Evolutionary conservation across 2,113 vertebrate genomes (phyloP).

Genomic region (Tragelaphus strepsiceros): DNA sequence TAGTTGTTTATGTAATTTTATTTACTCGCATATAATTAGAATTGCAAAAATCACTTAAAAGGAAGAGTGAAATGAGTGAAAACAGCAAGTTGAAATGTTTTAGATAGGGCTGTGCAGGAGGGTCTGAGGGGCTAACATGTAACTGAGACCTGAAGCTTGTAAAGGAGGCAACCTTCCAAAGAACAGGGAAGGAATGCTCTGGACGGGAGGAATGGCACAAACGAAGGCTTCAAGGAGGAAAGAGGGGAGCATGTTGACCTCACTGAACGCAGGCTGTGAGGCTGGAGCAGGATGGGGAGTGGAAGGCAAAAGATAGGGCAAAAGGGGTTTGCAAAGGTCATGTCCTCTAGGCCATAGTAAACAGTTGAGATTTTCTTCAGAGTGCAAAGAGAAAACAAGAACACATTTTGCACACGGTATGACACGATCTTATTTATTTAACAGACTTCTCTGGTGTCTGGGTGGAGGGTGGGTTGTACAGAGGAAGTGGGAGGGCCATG

Average conservation of each 20-base stretch:
- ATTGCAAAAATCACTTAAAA: background rate
- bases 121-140: background rate
- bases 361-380: background rate
- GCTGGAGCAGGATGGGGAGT: background rate
- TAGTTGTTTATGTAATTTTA: background rate
- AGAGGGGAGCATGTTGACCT: background rate
- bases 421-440: background rate
- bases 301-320: too few relatives aligned
- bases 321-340: background rate
- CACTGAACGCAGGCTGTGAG: accelerated
- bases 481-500: background rate
- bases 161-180: background rate
- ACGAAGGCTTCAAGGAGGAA: background rate
- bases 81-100: background rate
- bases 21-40: background rate
- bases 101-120: background rate
- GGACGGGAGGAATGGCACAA: background rate
- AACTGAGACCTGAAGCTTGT: background rate
- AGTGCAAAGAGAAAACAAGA: background rate
- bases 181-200: background rate
- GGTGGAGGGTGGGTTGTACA: background rate
- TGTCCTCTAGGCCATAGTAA: background rate
- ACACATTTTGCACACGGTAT: background rate
- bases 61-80: background rate
- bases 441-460: background rate